Base-by-base conservation (phyloP, 92 coral and sea anemone genomes). In the Phenganax subtilis region DNA sequence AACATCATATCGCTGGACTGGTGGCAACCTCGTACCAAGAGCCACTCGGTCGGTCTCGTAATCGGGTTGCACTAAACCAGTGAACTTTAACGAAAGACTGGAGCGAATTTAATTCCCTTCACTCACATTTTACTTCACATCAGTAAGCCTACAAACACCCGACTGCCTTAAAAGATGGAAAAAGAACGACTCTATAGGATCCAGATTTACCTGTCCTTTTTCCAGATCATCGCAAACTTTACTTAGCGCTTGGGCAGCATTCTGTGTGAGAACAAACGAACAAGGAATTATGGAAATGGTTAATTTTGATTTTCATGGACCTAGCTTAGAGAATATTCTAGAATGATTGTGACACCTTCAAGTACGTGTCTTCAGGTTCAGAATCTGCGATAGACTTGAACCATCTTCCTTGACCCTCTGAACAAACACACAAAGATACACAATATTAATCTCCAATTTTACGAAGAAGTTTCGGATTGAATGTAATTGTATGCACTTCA, bases 331-430 rank as follows among this genome's bases (percentile, higher is more conserved):
- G 47, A 37, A 37, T 37, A 37, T 37, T 37, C 47, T 37, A 37
- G 47, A 37, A 37, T 37, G 47, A 56, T 61, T n/a, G 51, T n/a
- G 52, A 58, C 70, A 92, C 98, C 94, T 94, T 92, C 44, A 94
- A 85, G 69, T 94, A 94, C 28, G 98, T 92, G 28, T 94, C 98
- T 76, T 92, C 85, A 12, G 98, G 98, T 75, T 94, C 98, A 55
- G 85, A 89, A 0, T 94, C 98, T 62, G 98, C 93, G 71, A 91
- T 55, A 14, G 93, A 86, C 81, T 91, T 89, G 77, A 94, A 94
- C 98, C 98, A 94, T 71, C 85, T 68, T 55, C 98, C 98, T 47
- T 86, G 85, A 51, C 94, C 97, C 86, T 91, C 97, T 91, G 83
- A 16, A 65, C 16, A 75, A 75, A 37, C 47, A 37, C 5, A 37